These are phyloP conservation scores for Sialis fuliginosa DNA, from an alignment of 2,888 invertebrate genomes.

Conservation along the genomic window DNA sequence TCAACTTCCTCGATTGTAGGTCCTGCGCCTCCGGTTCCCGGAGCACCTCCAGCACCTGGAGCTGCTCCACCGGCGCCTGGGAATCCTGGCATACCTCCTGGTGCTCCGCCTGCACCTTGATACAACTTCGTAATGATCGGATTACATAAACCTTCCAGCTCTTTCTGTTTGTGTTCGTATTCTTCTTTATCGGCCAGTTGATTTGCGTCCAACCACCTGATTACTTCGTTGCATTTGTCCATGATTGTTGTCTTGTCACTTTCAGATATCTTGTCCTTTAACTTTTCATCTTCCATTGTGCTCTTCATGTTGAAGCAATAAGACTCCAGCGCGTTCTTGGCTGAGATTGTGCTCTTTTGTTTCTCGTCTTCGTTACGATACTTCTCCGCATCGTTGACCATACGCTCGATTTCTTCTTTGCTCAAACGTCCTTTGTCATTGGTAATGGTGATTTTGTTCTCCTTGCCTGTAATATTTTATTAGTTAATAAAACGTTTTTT, in stretches of 20 bases:
- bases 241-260: conserved; percentile 63
- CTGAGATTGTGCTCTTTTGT: conserved; percentile 64
- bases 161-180: conserved; percentile 89
- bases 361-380: conserved; percentile 73
- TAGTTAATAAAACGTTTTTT: too few relatives aligned
- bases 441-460: conserved; percentile 81
- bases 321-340: conserved; percentile 74
- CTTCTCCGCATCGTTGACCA: conserved; percentile 86
- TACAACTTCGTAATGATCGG: conserved; percentile 92
- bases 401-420: conserved; percentile 86
- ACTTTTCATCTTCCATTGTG: conserved; percentile 85
- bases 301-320: conserved; percentile 94
- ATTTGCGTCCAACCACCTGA: conserved; percentile 69
- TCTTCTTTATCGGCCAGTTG: conserved; percentile 87
- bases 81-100: conserved; percentile 39
- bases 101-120: conserved; percentile 59
- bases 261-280: conserved; percentile 78
- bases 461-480: conserved; percentile 37
- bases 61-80: conserved; percentile 30
- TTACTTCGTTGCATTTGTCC: conserved; percentile 78
- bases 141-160: conserved; percentile 79
- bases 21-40: conserved; percentile 47
- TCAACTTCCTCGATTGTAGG: conserved; percentile 90
- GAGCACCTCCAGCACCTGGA: conserved; percentile 29
- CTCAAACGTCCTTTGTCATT: conserved; percentile 85